Evolutionary conservation across 1,140 invertebrate genomes (phyloP), one percentile per base, ranked within the genome.

Genomic region (Brachionus rotundiformis): DNA sequence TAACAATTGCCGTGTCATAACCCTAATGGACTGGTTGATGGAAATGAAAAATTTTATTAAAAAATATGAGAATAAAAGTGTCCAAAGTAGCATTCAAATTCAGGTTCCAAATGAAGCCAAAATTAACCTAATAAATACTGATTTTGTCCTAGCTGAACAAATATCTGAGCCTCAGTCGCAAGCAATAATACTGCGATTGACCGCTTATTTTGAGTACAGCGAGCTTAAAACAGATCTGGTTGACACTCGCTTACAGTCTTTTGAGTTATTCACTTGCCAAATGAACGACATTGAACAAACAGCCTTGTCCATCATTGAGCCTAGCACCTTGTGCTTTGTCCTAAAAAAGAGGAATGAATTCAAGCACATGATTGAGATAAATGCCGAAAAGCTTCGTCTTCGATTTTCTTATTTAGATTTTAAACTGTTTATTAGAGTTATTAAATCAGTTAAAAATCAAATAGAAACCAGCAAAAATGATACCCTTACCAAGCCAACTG

Each of bases 261-360:
- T 81, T 6, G 54, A 81, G 88, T 90, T 98, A 83, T 98, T 96
- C 88, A 96, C 95, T 0, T 97, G 95, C 87, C 93, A 94, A 82
- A 88, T 98, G 49, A 94, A 94, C 6, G 90, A 93, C 83, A 95
- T 97, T 89, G 93, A 96, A 81, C 94, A 96, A 85, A 97, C 95
- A 0, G 94, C 95, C 1, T 88, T 97, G 4, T 95, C 95, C n/a
- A 98, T 98, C 83, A 93, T 98, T 61, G 95, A 98, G 88, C 95
- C 95, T 0, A 92, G 94, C 54, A 94, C 92, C 5, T 88, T 95
- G 13, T 93, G 83, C 49, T 84, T 89, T 33, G 23, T 59, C 23
- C n/a, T 82, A 44, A 54, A 63, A 23, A 27, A 36, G 36, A 59
- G 49, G 23, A 77, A 41, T 11, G 81, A 82, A n/a, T 13, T 16